These are phyloP conservation scores for Phrynosoma platyrhinos DNA, from an alignment of 2,113 vertebrate genomes.

Conservation along the genomic window DNA sequence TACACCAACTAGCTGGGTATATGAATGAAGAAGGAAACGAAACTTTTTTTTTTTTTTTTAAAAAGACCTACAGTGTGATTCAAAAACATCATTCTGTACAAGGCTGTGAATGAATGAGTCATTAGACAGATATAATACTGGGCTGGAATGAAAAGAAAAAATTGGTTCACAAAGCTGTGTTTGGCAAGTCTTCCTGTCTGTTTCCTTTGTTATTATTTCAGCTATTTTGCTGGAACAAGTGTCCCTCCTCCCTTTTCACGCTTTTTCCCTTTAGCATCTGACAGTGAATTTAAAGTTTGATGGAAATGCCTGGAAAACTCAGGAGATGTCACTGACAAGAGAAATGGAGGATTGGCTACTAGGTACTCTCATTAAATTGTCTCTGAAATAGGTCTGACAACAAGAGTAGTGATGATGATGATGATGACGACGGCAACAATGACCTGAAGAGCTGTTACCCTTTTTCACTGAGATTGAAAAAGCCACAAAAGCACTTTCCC, in stretches of 20 bases:
- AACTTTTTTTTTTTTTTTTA: slow-evolving; percentile 30
- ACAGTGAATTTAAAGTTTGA: neutral
- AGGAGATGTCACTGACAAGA: accelerated
- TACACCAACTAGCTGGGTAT: accelerated
- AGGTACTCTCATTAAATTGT: neutral
- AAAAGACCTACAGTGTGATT: slow-evolving; percentile 1
- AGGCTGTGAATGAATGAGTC: neutral
- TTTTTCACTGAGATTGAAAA: too few relatives aligned
- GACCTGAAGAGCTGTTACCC: neutral
- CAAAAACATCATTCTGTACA: neutral
- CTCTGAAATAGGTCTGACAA: neutral
- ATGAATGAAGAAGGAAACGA: slow-evolving; percentile 20
- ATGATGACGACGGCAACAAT: neutral
- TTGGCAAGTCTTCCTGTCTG: neutral
- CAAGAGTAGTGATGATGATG: neutral
- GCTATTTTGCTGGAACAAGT: neutral
- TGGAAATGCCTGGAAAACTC: neutral
- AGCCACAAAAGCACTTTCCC: too few relatives aligned
- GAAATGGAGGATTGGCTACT: neutral
- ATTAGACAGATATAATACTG: neutral
- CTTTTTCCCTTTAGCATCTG: neutral
- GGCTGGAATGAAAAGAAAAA: neutral
- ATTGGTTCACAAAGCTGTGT: neutral
- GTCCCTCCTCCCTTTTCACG: neutral
- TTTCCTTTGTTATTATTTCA: slow-evolving; percentile 34